A percentile compares a stretch with the other conserved stretches of the same genome.
These are phyloP conservation scores for Ispidina picta DNA, from an alignment of 2,797 vertebrate species.

Conservation along the genomic window DNA sequence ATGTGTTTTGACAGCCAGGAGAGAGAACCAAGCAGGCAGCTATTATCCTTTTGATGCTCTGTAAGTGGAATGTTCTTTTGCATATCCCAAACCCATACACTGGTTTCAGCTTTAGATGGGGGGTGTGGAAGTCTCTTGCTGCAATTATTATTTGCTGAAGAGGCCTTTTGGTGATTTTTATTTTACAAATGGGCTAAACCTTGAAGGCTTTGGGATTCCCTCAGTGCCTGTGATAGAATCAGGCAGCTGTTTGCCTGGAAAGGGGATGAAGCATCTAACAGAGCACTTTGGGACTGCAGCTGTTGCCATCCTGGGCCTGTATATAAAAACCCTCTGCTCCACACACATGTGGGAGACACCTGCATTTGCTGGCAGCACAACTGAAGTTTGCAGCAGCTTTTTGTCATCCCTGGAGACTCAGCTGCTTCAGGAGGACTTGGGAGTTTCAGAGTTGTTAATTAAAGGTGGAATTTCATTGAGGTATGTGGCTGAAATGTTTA, in stretches of 20 bases:
- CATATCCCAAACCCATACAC: not conserved
- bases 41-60: not conserved
- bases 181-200: not conserved
- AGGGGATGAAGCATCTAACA: not conserved
- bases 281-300: not conserved
- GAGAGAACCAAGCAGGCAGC: not conserved
- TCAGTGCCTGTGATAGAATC: not conserved
- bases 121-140: not conserved
- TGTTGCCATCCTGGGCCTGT: not conserved
- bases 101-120: not conserved
- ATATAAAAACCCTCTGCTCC: not conserved
- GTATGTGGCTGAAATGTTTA: not conserved
- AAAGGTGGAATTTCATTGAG: not conserved
- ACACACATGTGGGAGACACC: not conserved
- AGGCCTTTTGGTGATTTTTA: not conserved
- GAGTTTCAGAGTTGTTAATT: not conserved
- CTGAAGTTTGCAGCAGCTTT: not conserved
- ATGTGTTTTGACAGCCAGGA: not conserved
- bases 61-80: not conserved
- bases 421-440: not conserved
- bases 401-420: not conserved
- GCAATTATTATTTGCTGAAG: not conserved
- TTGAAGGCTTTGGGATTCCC: not conserved
- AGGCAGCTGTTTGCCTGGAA: not conserved
- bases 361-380: not conserved